These are phyloP conservation scores for Machimus atricapillus DNA, from an alignment of 2,888 invertebrate species.

Conservation along the genomic window DNA sequence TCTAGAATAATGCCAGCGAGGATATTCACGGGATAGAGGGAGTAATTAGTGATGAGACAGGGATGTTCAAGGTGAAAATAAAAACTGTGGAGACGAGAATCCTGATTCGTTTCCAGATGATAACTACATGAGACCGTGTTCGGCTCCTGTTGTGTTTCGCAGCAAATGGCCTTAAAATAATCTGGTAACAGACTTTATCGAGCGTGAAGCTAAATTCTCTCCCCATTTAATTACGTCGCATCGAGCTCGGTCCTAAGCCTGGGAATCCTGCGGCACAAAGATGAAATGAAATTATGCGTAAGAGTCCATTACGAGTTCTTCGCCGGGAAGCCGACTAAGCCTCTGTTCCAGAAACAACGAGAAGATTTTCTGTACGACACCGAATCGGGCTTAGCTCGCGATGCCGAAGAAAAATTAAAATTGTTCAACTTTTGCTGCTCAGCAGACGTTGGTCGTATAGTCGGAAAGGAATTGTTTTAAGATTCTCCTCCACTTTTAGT, in stretches of 20 bases:
- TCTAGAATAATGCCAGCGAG: neutral
- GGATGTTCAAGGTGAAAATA: neutral
- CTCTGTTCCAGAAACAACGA: neutral
- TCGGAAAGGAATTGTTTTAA: neutral
- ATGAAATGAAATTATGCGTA: conserved; percentile 28
- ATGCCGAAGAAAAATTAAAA: neutral
- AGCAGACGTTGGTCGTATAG: neutral
- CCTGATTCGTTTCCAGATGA: neutral
- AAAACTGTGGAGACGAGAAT: neutral
- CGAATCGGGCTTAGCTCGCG: neutral
- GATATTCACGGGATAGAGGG: neutral
- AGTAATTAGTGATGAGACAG: neutral
- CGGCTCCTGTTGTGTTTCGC: neutral
- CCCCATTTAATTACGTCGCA: conserved; percentile 15
- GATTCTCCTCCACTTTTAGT: neutral
- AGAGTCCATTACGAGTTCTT: conserved; percentile 6
- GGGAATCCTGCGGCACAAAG: neutral
- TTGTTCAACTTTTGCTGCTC: neutral
- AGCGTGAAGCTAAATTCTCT: conserved; percentile 19
- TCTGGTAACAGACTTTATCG: conserved; percentile 23
- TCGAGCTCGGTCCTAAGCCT: neutral
- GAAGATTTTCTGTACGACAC: neutral
- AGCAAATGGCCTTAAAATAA: conserved; percentile 18
- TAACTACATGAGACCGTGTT: neutral
- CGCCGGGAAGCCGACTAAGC: neutral